phyloP scores from a whole-genome alignment of 2,113 vertebrate genomes.

The Hippocampus barbouri region DNA sequence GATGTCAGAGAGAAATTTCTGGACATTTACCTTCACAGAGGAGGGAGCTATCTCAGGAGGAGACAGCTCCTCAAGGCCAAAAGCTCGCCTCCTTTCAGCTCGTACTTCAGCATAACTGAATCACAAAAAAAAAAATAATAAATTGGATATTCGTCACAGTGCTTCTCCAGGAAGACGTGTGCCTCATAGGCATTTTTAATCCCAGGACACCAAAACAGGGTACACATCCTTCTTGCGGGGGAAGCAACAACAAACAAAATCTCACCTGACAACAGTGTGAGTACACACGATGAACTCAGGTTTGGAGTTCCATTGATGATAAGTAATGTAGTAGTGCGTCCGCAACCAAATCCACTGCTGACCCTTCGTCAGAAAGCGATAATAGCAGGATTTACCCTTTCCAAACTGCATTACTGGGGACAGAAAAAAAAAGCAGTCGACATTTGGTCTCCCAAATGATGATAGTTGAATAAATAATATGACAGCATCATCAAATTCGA shows the following conservation, averaged over 20 bases:
- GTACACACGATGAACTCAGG: constrained; percentile 85
- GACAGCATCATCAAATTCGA: neutral
- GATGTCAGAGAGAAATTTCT: neutral
- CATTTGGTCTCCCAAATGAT: neutral
- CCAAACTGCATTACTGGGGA: constrained; percentile 82
- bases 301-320: constrained; percentile 92
- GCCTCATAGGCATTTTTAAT: neutral
- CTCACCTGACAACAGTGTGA: constrained; percentile 83
- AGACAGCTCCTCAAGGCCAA: constrained; percentile 81
- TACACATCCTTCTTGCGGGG: neutral
- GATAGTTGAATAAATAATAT: neutral
- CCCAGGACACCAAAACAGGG: neutral
- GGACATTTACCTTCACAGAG: constrained; percentile 75
- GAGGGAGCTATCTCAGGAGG: constrained; percentile 78
- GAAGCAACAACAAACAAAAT: neutral
- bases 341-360: constrained; percentile 87
- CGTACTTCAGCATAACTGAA: constrained; percentile 84
- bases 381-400: constrained; percentile 88
- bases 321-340: constrained; percentile 86
- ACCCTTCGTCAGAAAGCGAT: constrained; percentile 85
- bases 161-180: neutral
- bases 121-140: neutral
- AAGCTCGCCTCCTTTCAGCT: constrained; percentile 80
- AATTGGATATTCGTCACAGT: neutral
- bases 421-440: constrained; percentile 8